Conservation (phyloP, 1,140 invertebrate genomes). For the Aphelenchoides besseyi region DNA sequence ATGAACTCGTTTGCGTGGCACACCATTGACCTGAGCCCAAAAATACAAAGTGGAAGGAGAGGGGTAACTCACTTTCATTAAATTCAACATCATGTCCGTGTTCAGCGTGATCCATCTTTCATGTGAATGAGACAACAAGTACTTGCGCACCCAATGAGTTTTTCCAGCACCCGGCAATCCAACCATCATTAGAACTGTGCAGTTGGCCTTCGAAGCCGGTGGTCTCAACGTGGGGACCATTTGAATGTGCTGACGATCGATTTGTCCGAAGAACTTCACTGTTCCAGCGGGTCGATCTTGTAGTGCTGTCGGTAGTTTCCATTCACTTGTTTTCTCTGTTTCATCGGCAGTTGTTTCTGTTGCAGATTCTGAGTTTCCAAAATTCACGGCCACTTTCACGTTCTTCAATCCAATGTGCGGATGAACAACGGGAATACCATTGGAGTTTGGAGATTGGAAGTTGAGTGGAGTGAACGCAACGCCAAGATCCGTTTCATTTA, state of each 20-base stretch:
- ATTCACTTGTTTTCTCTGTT: slow-evolving; percentile 4
- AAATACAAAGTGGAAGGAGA: slow-evolving; percentile 13
- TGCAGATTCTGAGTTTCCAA: too few species aligned
- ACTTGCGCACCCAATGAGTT: slow-evolving; percentile 56
- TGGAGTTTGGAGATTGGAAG: slow-evolving; percentile 24
- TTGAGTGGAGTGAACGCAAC: slow-evolving; percentile 47
- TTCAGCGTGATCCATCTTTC: slow-evolving; percentile 57
- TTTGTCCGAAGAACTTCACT: slow-evolving; percentile 26
- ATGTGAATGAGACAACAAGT: slow-evolving; percentile 55
- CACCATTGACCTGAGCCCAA: slow-evolving; percentile 48
- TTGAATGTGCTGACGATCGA: slow-evolving; percentile 10
- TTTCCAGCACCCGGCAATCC: slow-evolving; percentile 50
- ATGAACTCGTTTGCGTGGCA: slow-evolving; percentile 51
- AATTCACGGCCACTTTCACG: slow-evolving; percentile 57
- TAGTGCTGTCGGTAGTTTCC: not conserved
- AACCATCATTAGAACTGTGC: slow-evolving; percentile 60
- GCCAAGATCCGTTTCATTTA: slow-evolving; percentile 54
- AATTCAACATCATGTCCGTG: slow-evolving; percentile 47
- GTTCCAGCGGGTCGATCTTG: slow-evolving; percentile 6
- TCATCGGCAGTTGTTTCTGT: slow-evolving; percentile 18
- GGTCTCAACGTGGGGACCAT: slow-evolving; percentile 20
- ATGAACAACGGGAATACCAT: not conserved
- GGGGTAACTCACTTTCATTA: slow-evolving; percentile 46
- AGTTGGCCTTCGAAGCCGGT: slow-evolving; percentile 44
- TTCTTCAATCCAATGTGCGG: slow-evolving; percentile 60